Percentiles rank a stretch among this genome's conserved stretches.
Conservation (phyloP, 2,113 vertebrate genomes). For the Heterotis niloticus region DNA sequence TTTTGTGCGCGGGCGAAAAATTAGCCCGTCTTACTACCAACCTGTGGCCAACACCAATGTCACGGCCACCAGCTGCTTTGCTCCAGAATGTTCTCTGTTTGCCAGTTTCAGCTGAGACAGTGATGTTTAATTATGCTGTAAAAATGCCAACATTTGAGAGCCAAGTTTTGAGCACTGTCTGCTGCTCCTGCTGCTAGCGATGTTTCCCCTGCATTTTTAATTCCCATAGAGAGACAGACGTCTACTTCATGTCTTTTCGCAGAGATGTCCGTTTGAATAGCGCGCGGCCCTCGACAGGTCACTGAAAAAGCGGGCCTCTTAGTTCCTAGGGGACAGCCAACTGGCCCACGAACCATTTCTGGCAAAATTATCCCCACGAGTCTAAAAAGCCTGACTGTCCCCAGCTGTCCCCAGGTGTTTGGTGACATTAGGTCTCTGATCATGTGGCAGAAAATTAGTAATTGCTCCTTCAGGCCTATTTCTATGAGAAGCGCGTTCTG, state of each 20-base stretch:
- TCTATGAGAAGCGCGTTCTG: background rate
- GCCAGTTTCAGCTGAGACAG: conserved; percentile 13
- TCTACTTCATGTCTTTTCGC: background rate
- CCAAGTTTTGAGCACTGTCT: too few relatives aligned
- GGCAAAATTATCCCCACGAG: background rate
- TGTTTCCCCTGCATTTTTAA: background rate
- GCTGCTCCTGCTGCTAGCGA: background rate
- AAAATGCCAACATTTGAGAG: conserved; percentile 6
- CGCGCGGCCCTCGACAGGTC: background rate
- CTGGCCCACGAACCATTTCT: background rate
- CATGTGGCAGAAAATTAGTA: background rate
- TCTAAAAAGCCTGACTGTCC: background rate
- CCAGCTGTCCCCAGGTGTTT: background rate
- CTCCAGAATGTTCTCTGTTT: background rate
- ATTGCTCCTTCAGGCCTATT: background rate
- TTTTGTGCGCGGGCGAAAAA: background rate
- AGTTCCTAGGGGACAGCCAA: background rate
- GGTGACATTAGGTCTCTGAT: too few relatives aligned
- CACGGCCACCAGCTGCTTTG: background rate
- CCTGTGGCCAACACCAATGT: background rate
- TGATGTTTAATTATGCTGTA: conserved; percentile 13
- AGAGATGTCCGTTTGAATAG: background rate
- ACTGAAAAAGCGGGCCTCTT: conserved; percentile 3
- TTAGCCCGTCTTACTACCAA: background rate
- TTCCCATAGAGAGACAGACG: background rate